Evolutionary conservation across 2,888 invertebrate genomes (phyloP).

Genomic region (Apamea monoglypha): DNA sequence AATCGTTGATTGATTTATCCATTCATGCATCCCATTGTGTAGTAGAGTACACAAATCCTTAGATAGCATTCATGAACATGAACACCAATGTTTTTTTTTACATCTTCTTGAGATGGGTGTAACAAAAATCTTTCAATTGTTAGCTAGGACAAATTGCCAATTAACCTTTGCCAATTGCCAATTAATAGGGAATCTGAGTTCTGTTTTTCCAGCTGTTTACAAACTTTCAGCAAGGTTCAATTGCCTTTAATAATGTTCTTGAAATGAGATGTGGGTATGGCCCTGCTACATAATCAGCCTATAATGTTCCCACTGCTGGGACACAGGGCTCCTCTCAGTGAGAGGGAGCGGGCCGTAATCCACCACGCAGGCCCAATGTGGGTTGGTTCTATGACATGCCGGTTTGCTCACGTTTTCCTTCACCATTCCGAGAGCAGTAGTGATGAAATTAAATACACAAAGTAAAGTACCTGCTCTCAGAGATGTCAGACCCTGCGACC

Average conservation of each 20-base stretch:
- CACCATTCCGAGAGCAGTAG: neutral
- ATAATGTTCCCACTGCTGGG: no score
- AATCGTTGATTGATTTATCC: neutral
- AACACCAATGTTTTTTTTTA: neutral
- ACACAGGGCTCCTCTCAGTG: no score
- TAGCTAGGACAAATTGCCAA: neutral
- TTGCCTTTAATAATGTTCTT: neutral
- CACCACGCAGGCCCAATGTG: no score
- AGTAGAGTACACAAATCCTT: slow-evolving; percentile 8
- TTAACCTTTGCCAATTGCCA: neutral
- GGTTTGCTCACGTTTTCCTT: neutral
- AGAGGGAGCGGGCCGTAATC: no score
- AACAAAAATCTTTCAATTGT: neutral
- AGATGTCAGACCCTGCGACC: neutral
- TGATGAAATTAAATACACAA: neutral
- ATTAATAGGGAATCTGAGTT: neutral
- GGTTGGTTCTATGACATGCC: neutral
- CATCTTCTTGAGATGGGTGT: neutral
- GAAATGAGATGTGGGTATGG: neutral
- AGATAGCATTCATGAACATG: neutral
- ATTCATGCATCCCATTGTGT: slow-evolving; percentile 30
- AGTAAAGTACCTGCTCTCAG: neutral
- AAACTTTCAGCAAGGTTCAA: neutral
- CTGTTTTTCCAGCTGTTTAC: neutral
- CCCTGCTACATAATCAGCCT: neutral